Percentiles rank a stretch among this genome's conserved stretches.
Conservation (phyloP, 2,888 invertebrate species). For the Smittia sp. region DNA sequence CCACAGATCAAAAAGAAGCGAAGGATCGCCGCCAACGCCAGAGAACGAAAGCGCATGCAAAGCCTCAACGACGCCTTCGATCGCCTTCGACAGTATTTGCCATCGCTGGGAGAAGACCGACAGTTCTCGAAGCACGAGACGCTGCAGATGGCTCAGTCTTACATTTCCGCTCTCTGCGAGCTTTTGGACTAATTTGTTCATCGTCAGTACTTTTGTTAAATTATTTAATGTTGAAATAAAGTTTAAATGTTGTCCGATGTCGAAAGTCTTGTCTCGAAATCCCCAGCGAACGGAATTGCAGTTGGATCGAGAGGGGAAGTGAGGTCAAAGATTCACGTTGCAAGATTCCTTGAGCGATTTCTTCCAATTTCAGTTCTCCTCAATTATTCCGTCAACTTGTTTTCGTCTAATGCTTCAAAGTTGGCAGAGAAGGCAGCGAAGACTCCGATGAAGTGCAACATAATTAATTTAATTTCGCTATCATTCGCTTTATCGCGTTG, state of each 20-base stretch:
- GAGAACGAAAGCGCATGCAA: conserved; percentile 90
- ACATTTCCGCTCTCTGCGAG: conserved; percentile 87
- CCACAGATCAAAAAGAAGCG: conserved; percentile 78
- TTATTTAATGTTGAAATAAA: conserved; percentile 4
- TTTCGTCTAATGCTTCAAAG: conserved; percentile 25
- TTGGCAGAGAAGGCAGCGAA: not conserved
- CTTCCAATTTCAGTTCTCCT: conserved; percentile 8
- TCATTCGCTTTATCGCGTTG: not conserved
- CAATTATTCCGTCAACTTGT: conserved; percentile 28
- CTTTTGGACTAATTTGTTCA: conserved; percentile 61
- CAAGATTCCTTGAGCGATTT: not conserved
- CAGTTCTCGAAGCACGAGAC: conserved; percentile 95
- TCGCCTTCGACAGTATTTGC: conserved; percentile 83
- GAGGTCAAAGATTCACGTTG: not conserved
- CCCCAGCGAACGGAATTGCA: too few relatives aligned
- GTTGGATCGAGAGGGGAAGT: not conserved
- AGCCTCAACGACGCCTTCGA: conserved; percentile 93
- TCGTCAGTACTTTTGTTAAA: conserved; percentile 8
- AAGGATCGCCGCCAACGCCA: conserved; percentile 86
- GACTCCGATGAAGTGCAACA: not conserved
- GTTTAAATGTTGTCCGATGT: not conserved
- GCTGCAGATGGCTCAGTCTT: conserved; percentile 95
- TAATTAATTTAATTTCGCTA: conserved; percentile 1
- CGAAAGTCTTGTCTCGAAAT: not conserved
- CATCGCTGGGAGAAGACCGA: conserved; percentile 84